Base-by-base conservation (phyloP, 2,888 invertebrate genomes). In the Drosophila melanosoma region DNA sequence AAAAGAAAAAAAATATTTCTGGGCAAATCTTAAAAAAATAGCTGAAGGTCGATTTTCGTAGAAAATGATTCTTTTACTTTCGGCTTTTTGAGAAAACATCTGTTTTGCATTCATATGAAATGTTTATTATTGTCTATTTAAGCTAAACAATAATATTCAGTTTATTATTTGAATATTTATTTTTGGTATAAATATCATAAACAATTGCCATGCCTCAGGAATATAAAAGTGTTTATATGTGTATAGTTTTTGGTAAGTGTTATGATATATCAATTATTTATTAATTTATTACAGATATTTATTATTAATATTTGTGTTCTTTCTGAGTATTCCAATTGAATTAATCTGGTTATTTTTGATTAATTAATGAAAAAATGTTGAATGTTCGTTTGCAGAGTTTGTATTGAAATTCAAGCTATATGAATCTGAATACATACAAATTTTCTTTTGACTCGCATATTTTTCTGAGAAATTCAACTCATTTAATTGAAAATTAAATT, bases 401-500 rank as follows among this genome's bases (percentile, higher is more conserved):
- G n/a, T n/a, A 5, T 42, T 5, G 5, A 20, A 11, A 42, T 6
- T 20, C 12, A 12, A n/a, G 42, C 6, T 12, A 12, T 7, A 42
- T 3, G 12, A 12, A 45, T 20, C 7, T 15, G 20, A 23, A 7
- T 8, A 3, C 7, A 7, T 0, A 20, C 3, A 1, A 20, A 15
- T 45, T 45, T 15, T 7, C 15, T 15, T 45, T 0, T 7, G 45
- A 20, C 7, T 20, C 12, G 20, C 7, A 20, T 15, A 20, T 51
- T 33, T 17, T 33, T 20, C 20, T 63, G 20, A 8, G 15, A 68
- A 52, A 53, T 32, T 32, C 15, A 57, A 60, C 20, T 60, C 56
- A 29, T 60, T 51, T 26, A 20, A 38, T 63, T 54, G 63, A 56
- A 49, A 71, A 62, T 66, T 58, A 77, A 61, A 57, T 11, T 54